Evolutionary conservation across 1,140 invertebrate species (phyloP).

Genomic region (Phymastichus coffea): DNA sequence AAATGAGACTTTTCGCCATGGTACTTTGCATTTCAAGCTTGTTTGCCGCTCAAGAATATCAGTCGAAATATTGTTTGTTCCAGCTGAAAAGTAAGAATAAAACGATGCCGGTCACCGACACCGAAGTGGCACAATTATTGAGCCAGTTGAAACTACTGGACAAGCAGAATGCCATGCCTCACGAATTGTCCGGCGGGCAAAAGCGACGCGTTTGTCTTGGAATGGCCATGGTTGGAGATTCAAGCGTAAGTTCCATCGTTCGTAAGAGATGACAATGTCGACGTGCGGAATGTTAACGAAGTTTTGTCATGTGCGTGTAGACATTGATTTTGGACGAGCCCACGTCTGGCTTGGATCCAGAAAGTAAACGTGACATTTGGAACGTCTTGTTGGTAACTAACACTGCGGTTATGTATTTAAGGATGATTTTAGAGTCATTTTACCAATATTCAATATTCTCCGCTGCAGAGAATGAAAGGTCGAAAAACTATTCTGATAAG

Average conservation of each 20-base stretch:
- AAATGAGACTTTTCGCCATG: constrained; percentile 82
- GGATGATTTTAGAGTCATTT: too few species aligned
- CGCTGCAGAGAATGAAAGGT: constrained; percentile 54
- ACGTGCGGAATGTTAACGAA: too few species aligned
- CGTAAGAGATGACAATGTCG: too few species aligned
- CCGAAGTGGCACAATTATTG: constrained; percentile 42
- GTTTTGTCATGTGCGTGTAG: too few species aligned
- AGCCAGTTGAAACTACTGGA: constrained; percentile 16
- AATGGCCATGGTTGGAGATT: constrained; percentile 59
- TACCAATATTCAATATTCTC: too few species aligned
- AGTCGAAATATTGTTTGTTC: constrained; percentile 17
- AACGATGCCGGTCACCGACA: constrained; percentile 31
- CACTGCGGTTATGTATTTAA: too few species aligned
- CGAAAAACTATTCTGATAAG: constrained; percentile 85
- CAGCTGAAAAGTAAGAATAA: constrained; percentile 44
- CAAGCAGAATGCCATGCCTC: constrained; percentile 45
- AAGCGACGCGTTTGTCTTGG: constrained; percentile 64
- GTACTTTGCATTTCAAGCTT: constrained; percentile 43
- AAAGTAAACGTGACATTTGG: constrained; percentile 86
- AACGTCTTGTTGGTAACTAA: constrained; percentile 69
- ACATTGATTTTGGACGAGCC: constrained; percentile 86
- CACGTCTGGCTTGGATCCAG: constrained; percentile 93
- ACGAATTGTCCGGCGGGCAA: constrained; percentile 65
- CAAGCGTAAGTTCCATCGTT: constrained; percentile 31
- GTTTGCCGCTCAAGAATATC: constrained; percentile 2